Percentiles rank a stretch among this genome's conserved stretches.
These are phyloP conservation scores for Diprion similis DNA, from an alignment of 1,140 invertebrate species.

Conservation along the genomic window DNA sequence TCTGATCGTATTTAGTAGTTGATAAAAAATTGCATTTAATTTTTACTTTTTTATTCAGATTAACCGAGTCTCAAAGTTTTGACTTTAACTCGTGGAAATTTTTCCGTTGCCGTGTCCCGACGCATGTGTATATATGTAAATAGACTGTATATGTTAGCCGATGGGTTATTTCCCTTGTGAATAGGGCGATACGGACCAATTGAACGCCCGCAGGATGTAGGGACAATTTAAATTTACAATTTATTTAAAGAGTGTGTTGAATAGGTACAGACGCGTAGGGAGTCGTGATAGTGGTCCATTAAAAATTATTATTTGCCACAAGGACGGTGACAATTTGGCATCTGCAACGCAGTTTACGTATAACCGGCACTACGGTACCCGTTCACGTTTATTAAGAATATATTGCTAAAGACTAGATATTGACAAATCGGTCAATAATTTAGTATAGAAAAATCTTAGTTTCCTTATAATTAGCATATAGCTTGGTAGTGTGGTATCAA, in stretches of 20 bases:
- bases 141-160: slow-evolving; percentile 28
- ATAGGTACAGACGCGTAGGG: not conserved
- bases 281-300: slow-evolving; percentile 1
- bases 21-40: no score
- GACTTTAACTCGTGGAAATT: not conserved
- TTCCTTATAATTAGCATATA: not conserved
- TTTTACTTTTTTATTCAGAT: no score
- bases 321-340: not conserved
- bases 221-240: slow-evolving; percentile 58
- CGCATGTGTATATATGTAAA: not conserved
- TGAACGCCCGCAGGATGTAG: slow-evolving; percentile 50
- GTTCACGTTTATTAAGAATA: not conserved
- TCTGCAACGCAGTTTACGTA: not conserved
- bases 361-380: not conserved
- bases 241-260: slow-evolving; percentile 47
- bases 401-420: not conserved
- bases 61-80: no score
- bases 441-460: not conserved
- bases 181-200: slow-evolving; percentile 36
- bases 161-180: slow-evolving; percentile 53
- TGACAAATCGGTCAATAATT: not conserved
- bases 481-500: no score
- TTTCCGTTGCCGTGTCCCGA: not conserved
- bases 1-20: no score
- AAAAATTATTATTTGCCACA: slow-evolving; percentile 5